Evolutionary conservation across 2,888 invertebrate species (phyloP).

Genomic region (Pristionchus fissidentatus): DNA sequence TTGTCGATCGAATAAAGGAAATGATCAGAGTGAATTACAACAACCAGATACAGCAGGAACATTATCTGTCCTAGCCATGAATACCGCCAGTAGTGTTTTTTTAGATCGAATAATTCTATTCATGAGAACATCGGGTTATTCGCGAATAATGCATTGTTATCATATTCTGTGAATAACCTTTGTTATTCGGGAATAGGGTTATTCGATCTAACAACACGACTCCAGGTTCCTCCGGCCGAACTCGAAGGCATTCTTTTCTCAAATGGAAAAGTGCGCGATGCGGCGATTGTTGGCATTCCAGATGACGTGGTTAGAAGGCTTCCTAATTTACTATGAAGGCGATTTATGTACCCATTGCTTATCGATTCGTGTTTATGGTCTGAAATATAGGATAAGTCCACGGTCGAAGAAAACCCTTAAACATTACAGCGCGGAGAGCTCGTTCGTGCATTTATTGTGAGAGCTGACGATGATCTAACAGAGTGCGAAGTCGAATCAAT

Average conservation of each 20-base stretch:
- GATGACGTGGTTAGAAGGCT: not conserved
- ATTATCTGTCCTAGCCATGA: too few relatives aligned
- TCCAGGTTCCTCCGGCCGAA: not conserved
- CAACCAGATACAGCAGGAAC: not conserved
- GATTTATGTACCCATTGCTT: too few relatives aligned
- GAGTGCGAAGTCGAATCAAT: not conserved
- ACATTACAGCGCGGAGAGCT: not conserved
- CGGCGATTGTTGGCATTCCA: slow-evolving; percentile 19
- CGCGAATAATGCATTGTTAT: too few relatives aligned
- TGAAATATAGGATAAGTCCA: too few relatives aligned
- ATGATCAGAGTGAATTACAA: slow-evolving; percentile 10
- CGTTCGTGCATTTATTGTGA: not conserved
- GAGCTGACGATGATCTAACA: not conserved
- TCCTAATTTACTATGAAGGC: not conserved
- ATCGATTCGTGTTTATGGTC: too few relatives aligned
- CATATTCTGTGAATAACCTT: too few relatives aligned
- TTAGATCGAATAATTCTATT: too few relatives aligned
- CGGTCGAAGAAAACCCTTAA: not conserved
- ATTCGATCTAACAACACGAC: not conserved
- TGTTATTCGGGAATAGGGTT: not conserved
- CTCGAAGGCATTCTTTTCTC: not conserved
- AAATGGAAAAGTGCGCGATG: not conserved
- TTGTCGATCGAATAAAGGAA: not conserved
- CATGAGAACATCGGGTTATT: too few relatives aligned
- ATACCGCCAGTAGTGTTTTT: too few relatives aligned